These are phyloP conservation scores for Syndactyla subalaris DNA, from an alignment of 2,797 vertebrate genomes.

Conservation along the genomic window DNA sequence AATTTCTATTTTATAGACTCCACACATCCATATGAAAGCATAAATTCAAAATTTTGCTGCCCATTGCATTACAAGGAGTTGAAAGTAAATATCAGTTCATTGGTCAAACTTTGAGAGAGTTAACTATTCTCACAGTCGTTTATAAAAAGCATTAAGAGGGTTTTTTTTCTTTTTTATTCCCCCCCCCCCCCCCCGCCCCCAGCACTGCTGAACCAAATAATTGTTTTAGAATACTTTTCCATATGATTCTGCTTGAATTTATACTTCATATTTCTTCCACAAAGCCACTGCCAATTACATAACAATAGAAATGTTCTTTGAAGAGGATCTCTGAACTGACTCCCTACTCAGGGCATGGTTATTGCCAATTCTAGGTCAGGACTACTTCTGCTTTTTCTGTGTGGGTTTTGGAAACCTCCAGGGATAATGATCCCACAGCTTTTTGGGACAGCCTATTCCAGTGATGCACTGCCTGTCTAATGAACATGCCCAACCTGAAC, in stretches of 20 bases:
- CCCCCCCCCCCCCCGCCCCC: no score
- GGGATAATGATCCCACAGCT: not conserved
- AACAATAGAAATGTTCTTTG: not conserved
- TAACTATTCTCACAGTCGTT: not conserved
- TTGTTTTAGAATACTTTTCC: not conserved
- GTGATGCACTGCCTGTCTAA: not conserved
- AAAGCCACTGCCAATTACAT: not conserved
- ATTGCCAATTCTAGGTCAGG: not conserved
- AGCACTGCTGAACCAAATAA: not conserved
- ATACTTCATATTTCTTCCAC: not conserved
- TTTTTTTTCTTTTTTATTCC: not conserved
- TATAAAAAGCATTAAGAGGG: not conserved
- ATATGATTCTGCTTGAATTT: not conserved
- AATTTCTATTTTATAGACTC: not conserved
- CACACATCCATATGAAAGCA: not conserved
- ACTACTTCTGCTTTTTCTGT: not conserved
- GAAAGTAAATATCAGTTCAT: not conserved
- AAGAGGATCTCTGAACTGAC: not conserved
- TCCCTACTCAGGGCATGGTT: not conserved
- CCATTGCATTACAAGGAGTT: not conserved
- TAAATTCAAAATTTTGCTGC: not conserved
- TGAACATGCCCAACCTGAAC: not conserved
- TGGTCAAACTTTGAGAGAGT: not conserved
- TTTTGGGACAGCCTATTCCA: no score
- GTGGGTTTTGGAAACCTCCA: not conserved